Evolutionary conservation across 1,140 invertebrate genomes (phyloP).

Genomic region (Apocrypta bakeri): DNA sequence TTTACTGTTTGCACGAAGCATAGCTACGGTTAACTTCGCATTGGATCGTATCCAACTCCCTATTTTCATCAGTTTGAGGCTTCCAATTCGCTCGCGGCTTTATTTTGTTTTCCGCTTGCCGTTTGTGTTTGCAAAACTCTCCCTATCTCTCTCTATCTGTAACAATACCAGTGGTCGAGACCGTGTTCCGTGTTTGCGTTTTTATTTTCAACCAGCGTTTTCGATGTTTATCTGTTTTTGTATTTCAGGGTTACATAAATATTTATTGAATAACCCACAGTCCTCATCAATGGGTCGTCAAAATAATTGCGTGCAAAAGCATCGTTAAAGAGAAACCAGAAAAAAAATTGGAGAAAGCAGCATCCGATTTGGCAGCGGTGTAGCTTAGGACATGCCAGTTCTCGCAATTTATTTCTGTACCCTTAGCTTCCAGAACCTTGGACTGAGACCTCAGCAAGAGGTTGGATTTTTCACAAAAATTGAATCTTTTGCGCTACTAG

Average conservation of each 20-base stretch:
- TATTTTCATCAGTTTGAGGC: slow-evolving; percentile 51
- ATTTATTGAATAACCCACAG: too few relatives aligned
- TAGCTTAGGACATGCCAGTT: slow-evolving; percentile 33
- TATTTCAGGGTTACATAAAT: too few relatives aligned
- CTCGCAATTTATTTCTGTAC: slow-evolving; percentile 42
- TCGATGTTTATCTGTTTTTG: too few relatives aligned
- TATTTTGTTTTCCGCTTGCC: slow-evolving; percentile 39
- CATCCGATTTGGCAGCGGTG: slow-evolving; percentile 25
- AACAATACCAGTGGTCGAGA: background rate
- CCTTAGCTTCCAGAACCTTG: background rate
- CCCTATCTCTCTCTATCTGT: too few relatives aligned
- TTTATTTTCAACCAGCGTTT: background rate
- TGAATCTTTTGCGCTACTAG: slow-evolving; percentile 28
- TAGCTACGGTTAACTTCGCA: slow-evolving; percentile 37
- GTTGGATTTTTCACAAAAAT: slow-evolving; percentile 29
- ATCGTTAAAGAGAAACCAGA: background rate
- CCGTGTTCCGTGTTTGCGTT: background rate
- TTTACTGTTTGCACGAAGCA: slow-evolving; percentile 37
- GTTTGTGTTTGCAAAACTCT: slow-evolving; percentile 38
- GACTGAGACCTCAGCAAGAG: background rate
- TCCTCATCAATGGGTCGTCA: too few relatives aligned
- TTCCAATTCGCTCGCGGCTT: slow-evolving; percentile 27
- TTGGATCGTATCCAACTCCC: slow-evolving; percentile 49
- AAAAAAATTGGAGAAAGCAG: slow-evolving; percentile 1
- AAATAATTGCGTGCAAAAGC: background rate